Evolutionary conservation across 2,113 vertebrate species (phyloP).

Genomic region (Dinomys branickii): DNA sequence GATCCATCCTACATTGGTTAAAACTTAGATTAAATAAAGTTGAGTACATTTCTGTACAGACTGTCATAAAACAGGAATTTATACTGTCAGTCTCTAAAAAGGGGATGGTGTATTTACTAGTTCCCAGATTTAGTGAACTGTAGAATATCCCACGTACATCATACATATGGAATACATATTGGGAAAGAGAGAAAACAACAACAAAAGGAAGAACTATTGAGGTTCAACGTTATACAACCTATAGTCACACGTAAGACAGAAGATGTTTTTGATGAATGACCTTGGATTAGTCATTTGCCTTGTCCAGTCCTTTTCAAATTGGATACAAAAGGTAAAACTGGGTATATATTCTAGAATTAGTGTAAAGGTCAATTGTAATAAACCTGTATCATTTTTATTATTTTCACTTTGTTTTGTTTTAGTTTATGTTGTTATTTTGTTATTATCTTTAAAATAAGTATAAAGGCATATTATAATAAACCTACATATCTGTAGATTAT

Average conservation of each 20-base stretch:
- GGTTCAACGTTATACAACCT: background rate
- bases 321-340: background rate
- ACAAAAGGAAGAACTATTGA: background rate
- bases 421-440: too few species aligned
- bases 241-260: background rate
- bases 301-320: background rate
- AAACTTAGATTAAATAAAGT: background rate
- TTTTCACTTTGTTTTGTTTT: too few species aligned
- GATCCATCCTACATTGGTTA: background rate
- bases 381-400: too few species aligned
- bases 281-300: background rate
- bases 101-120: background rate
- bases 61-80: background rate
- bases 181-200: background rate
- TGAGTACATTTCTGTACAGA: constrained; percentile 13
- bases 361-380: background rate
- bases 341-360: background rate
- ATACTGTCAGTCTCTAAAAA: background rate
- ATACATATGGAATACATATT: background rate
- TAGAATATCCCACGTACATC: background rate
- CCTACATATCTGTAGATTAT: background rate
- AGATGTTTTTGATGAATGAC: background rate
- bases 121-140: background rate
- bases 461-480: background rate
- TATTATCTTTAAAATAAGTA: too few species aligned